A percentile compares a stretch with the other conserved stretches of the same genome.
Conservation (phyloP, 1,140 invertebrate species). For the Hestina assimilis region DNA sequence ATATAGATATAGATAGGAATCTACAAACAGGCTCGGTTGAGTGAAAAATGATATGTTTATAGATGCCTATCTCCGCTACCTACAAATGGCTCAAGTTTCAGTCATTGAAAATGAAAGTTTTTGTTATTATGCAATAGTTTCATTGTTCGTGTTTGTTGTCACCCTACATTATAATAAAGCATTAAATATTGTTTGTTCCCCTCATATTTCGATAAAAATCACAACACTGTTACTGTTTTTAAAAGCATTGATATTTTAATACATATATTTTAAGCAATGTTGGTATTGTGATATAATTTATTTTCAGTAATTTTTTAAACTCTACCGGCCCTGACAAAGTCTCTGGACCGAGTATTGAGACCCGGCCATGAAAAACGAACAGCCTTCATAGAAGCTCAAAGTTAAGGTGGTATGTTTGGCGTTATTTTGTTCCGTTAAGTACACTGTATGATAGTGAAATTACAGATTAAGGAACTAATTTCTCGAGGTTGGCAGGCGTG, state of each 20-base stretch:
- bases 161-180: slow-evolving; percentile 4
- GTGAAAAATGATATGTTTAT: slow-evolving; percentile 70
- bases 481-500: no score
- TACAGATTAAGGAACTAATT: no score
- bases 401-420: no score
- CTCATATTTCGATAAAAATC: slow-evolving; percentile 13
- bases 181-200: slow-evolving; percentile 15
- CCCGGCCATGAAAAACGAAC: no score
- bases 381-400: no score
- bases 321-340: no score
- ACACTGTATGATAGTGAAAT: no score
- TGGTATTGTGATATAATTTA: background rate
- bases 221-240: slow-evolving; percentile 16
- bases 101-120: slow-evolving; percentile 19
- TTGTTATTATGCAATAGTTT: slow-evolving; percentile 19
- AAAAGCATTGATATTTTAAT: background rate
- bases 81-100: slow-evolving; percentile 22
- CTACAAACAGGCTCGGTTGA: slow-evolving; percentile 40
- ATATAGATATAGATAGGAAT: no score
- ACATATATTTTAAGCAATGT: background rate
- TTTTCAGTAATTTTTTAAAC: no score
- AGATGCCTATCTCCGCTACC: slow-evolving; percentile 52
- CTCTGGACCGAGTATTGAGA: no score
- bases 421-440: no score
- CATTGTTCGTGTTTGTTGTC: slow-evolving; percentile 17